phyloP scores from a whole-genome alignment of 2,113 vertebrate species.

The Cinclus mexicanus region DNA sequence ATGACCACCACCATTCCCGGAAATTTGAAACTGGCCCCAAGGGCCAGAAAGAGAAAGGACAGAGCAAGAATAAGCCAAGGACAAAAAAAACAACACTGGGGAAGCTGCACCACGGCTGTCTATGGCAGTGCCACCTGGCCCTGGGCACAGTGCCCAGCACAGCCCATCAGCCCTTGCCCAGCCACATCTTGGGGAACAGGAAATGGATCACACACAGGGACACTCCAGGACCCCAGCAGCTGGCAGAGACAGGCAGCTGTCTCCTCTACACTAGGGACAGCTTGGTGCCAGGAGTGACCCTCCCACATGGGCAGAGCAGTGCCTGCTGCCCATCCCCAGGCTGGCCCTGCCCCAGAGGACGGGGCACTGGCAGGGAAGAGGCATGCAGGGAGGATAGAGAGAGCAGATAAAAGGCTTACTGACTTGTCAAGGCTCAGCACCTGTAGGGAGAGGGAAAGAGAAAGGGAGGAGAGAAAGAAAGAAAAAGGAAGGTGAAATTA shows the following conservation, averaged over 20 bases:
- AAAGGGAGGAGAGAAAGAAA: constrained; percentile 61
- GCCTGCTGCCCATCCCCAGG: not conserved
- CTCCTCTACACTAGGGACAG: not conserved
- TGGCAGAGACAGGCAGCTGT: not conserved
- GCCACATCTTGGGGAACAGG: not conserved
- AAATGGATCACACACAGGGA: not conserved
- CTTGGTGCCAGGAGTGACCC: not conserved
- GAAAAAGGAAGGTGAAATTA: constrained; percentile 62
- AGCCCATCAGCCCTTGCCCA: not conserved
- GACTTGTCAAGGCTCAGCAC: constrained; percentile 93
- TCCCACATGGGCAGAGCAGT: not conserved
- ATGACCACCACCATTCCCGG: not conserved
- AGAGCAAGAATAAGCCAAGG: not conserved
- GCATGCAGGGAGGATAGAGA: constrained; percentile 44
- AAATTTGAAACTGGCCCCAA: not conserved
- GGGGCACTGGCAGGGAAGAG: not conserved
- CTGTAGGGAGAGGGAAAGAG: constrained; percentile 78
- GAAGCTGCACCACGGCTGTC: not conserved
- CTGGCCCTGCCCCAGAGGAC: not conserved
- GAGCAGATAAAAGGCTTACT: constrained; percentile 81
- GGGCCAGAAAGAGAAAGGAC: not conserved
- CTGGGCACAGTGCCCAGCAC: not conserved
- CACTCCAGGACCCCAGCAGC: not conserved
- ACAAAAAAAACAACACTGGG: not conserved
- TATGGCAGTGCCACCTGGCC: not conserved